Evolutionary conservation across 2,113 vertebrate genomes (phyloP), one percentile per base, ranked within the genome.

Genomic region (Malurus elegans): DNA sequence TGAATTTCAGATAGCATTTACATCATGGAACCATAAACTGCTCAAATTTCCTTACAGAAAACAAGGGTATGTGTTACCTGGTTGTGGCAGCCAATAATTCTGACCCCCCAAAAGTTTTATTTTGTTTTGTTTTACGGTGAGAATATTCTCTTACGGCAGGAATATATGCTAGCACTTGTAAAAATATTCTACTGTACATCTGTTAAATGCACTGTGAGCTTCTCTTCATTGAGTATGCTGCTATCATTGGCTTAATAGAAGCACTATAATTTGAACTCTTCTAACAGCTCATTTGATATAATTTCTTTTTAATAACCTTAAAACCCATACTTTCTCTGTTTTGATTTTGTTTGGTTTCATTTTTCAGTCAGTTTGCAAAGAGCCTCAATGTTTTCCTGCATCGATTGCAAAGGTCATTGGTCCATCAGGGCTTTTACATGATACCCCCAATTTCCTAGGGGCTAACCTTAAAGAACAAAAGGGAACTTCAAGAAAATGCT

Each of bases 341-440:
- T 84, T 58, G 3, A 48, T 20, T 66, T 83, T 62, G 5, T 14
- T 56, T 67, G 10, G 4, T 65, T 85, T 79, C 1, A 2, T 21
- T 67, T 76, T 66, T 76, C 24, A 29, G 3, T 48, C 75, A 51
- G 21, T 31, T 86, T 82, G 19, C 28, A 58, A 88, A 54, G 8
- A 56, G 6, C 12, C 7, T 78, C 34, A 29, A 1, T 34, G 3
- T 76, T 87, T 58, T 29, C 54, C 64, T 7, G 3, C 14, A 16
- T 34, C 0, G 0, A 17, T 25, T 64, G 28, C 2, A 2, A 70
- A 66, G 6, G 24, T 34, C 44, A 9, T 40, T 45, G 34, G 13
- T 72, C 24, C 36, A 9, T 44, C 31, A 36, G 32, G 28, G n/a
- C 24, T 79, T 86, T 84, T 50, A 42, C 0, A 0, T 31, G 40